Base-by-base conservation (phyloP, 1,140 invertebrate genomes). In the Varroa destructor region DNA sequence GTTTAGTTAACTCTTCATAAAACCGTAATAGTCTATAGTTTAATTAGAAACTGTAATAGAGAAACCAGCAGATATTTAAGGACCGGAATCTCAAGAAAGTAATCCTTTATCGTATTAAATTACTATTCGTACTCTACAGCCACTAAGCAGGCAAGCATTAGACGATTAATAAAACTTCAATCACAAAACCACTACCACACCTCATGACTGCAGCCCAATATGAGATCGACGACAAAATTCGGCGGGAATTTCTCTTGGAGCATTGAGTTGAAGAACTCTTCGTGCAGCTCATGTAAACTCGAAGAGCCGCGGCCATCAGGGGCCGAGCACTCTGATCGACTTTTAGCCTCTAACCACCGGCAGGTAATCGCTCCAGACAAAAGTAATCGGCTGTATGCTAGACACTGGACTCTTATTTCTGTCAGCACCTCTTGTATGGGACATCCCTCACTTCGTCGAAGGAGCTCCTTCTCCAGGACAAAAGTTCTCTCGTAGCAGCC, bases 151-250 rank as follows among this genome's bases (percentile, higher is more conserved):
- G 25, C 25, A 25, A 25, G 25, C 25, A 25, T 25, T 25, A 25
- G 25, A 25, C 25, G 25, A 25, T 51, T 8, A 3, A 51, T 5
- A 51, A 51, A 3, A 51, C 46, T 8, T 51, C 4, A 51, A 51
- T 51, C 4, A 5, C 8, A 8, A 8, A 51, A 36, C 1, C 3
- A 25, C 42, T 40, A 43, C 2, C 61, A 46, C 12, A 12, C 12
- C 37, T 12, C 37, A 1, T 40, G 1, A 37, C 40, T 46, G 61
- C 61, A 67, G 12, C 36, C n/a, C 14, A 14, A 14, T 2, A 67
- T 67, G 36, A 67, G 37, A 46, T 67, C 61, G 14, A 67, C 37
- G 1, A 40, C 2, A 8, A 67, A 67, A 37, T 67, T 67, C 61
- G 61, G 12, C 40, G 61, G 8, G 5, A 67, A 1, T 4, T 67